Evolutionary conservation across 2,113 vertebrate genomes (phyloP), one percentile per base, ranked within the genome.

Genomic region (Phalacrocorax carbo): DNA sequence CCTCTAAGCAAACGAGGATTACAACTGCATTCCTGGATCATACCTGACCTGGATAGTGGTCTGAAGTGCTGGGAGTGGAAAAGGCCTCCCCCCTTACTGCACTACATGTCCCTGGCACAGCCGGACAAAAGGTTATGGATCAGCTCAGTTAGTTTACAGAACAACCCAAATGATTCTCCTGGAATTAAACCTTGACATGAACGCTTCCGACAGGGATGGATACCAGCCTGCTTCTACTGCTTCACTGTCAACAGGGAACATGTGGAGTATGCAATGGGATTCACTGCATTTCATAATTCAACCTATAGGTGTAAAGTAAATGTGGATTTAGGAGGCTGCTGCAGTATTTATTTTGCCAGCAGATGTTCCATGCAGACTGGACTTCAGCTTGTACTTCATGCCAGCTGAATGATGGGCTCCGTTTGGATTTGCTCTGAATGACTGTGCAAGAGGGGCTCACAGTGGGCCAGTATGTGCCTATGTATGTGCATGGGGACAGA

Each of bases 1-100:
- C 69, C 60, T 90, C 68, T 71, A 90, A 90, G 75, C 49, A 96
- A 95, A 91, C 0, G 40, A 92, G 52, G 85, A 88, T 94, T 93
- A 93, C 38, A 66, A 48, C 51, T 29, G 58, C 91, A 94, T 94
- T 86, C 96, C 86, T 94, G 68, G 44, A 25, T 62, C 91, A 90
- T 72, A 79, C 84, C 81, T 92, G 93, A 90, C 82, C 84, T 26
- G 6, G 17, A 54, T n/a, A 75, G 51, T 0, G 5, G 82, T 89
- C 81, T 93, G 58, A 95, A 90, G 29, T 38, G 44, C 0, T 2
- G 26, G 38, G 65, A 81, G 32, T 20, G 64, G 12, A 69, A 83
- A 62, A 60, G 40, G 8, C 72, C 83, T 82, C 75, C 49, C 32
- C 34, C 4, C 13, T 36, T 23, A 25, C 54, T 25, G 46, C 0